A percentile compares a stretch with the other conserved stretches of the same genome.
phyloP scores from a whole-genome alignment of 2,888 invertebrate species.

The Rutpela maculata region DNA sequence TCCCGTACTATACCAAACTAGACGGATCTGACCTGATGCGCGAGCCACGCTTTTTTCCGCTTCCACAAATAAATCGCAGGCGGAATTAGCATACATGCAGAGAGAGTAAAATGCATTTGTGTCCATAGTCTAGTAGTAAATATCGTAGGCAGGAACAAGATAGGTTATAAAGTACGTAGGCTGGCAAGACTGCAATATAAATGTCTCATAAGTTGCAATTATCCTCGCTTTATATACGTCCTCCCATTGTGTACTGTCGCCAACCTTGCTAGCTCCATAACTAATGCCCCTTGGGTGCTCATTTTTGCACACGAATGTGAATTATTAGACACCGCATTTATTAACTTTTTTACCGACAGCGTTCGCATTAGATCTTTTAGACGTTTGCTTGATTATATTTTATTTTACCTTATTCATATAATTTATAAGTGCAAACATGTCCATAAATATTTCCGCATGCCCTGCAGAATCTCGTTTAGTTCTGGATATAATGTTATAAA shows the following conservation, averaged over 20 bases:
- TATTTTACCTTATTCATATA: conserved; percentile 28
- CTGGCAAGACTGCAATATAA: conserved; percentile 70
- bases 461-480: background rate
- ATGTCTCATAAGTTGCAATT: conserved; percentile 73
- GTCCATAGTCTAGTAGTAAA: conserved; percentile 62
- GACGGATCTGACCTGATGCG: conserved; percentile 28
- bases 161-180: conserved; percentile 69
- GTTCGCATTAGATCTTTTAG: conserved; percentile 18
- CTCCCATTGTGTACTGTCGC: conserved; percentile 70
- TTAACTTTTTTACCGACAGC: conserved; percentile 33
- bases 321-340: conserved; percentile 45
- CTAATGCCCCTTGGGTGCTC: conserved; percentile 56
- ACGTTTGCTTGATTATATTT: conserved; percentile 33
- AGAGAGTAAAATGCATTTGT: conserved; percentile 41
- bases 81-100: conserved; percentile 41
- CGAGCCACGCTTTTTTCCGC: conserved; percentile 7
- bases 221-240: conserved; percentile 71
- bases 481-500: background rate
- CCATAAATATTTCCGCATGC: background rate
- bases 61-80: conserved; percentile 11
- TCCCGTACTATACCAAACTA: conserved; percentile 9
- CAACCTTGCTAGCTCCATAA: conserved; percentile 65
- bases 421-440: background rate
- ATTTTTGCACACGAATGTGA: conserved; percentile 46
- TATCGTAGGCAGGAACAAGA: conserved; percentile 68